Evolutionary conservation across 2,888 invertebrate species (phyloP), one percentile per base, ranked within the genome.

Genomic region (Harpagoxenus sublaevis): DNA sequence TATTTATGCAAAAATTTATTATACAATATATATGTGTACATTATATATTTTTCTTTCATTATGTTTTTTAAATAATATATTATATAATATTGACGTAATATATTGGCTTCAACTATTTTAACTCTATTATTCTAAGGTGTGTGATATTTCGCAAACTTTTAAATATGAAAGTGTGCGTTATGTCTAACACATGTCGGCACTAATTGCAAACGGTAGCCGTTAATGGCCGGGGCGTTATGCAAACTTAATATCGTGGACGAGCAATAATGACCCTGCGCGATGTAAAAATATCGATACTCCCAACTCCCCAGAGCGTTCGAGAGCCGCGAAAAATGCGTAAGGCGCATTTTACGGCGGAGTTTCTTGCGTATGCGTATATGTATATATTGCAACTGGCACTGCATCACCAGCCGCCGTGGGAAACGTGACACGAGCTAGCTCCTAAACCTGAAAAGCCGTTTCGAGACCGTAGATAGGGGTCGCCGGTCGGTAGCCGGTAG

Each of bases 391-490:
- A 89, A 86, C 81, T 74, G 77, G 87, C 84, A 57, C 53, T 73
- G 84, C 84, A 82, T 78, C 75, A 45, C 53, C 53, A 15, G 90
- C 66, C 84, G 92, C 91, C 93, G 93, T 93, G 93, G 92, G 93
- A 93, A 92, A 92, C 89, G 89, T 89, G 92, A 93, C 92, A 91
- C 91, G 92, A 77, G 87, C 88, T 90, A 89, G 88, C 89, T 92
- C 87, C 87, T 90, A 90, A 93, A 92, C 87, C 85, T 87, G 88
- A 89, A 89, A 89, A 90, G 88, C 83, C 66, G 86, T 88, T 86
- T 90, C 90, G 88, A 89, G 89, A 87, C 84, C 74, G 86, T 86
- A 83, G 86, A 90, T 88, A 86, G 90, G 84, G 87, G 87, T 87
- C 89, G 84, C 31, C 75, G 48, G 62, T 83, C n/a, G 51, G 60